Conservation (phyloP, 2,113 vertebrate species). For the Baryphthengus martii region DNA sequence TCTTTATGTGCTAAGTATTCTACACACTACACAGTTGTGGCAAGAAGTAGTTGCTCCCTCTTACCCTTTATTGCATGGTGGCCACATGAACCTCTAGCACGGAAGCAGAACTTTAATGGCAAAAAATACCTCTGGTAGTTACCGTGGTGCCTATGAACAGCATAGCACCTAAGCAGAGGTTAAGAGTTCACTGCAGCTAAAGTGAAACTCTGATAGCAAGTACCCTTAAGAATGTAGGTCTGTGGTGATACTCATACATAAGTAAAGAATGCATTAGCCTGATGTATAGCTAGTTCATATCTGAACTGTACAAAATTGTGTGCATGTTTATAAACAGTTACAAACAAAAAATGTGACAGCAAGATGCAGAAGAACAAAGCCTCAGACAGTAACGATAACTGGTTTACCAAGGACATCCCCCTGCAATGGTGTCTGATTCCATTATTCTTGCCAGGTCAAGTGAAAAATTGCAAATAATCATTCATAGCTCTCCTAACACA, state of each 20-base stretch:
- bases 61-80: background rate
- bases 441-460: background rate
- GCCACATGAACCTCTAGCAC: background rate
- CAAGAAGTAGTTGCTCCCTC: background rate
- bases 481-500: background rate
- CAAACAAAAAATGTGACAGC: background rate
- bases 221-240: background rate
- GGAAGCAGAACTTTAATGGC: background rate
- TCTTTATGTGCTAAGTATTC: background rate
- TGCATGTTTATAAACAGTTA: background rate
- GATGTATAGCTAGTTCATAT: background rate
- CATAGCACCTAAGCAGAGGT: background rate
- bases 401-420: background rate
- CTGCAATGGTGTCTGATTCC: background rate
- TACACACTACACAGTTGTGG: background rate
- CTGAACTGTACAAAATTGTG: background rate
- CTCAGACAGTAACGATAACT: background rate
- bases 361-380: background rate
- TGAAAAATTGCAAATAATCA: background rate
- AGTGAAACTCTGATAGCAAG: background rate
- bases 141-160: background rate
- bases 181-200: background rate
- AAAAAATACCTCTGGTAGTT: background rate
- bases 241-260: background rate
- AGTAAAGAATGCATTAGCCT: background rate